Evolutionary conservation across 2,888 invertebrate genomes (phyloP).

Genomic region (Drosophila ustulata): DNA sequence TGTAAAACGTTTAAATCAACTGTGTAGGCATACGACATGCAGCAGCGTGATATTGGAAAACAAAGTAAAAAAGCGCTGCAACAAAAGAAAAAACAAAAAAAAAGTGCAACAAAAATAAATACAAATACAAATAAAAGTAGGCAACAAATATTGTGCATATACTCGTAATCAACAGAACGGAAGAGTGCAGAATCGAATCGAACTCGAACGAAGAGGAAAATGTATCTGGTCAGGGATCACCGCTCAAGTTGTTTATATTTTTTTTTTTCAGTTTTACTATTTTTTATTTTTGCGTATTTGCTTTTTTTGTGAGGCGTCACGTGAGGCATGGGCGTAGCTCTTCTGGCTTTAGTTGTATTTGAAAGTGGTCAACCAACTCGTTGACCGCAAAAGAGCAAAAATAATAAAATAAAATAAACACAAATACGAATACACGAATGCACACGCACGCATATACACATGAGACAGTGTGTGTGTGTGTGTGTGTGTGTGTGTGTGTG

Average conservation of each 20-base stretch:
- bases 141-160: conserved; percentile 58
- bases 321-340: conserved; percentile 25
- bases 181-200: not conserved
- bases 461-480: conserved; percentile 26
- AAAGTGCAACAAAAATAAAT: conserved; percentile 24
- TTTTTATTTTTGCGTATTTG: conserved; percentile 3
- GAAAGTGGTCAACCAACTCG: conserved; percentile 84
- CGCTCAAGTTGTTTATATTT: conserved; percentile 45
- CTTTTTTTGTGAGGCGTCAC: conserved; percentile 3
- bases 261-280: conserved; percentile 12
- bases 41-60: conserved; percentile 38
- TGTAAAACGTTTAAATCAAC: conserved; percentile 74
- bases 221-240: conserved; percentile 18
- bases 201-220: not conserved
- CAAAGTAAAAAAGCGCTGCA: conserved; percentile 14
- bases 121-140: conserved; percentile 44
- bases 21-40: conserved; percentile 42
- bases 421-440: conserved; percentile 44
- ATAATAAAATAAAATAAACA: conserved; percentile 71
- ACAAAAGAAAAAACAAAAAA: conserved; percentile 17
- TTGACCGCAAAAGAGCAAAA: conserved; percentile 81
- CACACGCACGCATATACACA: conserved; percentile 25
- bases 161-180: conserved; percentile 47
- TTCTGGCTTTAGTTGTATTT: conserved; percentile 65
- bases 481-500: conserved; percentile 23